These are phyloP conservation scores for Pterois miles DNA, from an alignment of 2,797 vertebrate species.

Conservation along the genomic window DNA sequence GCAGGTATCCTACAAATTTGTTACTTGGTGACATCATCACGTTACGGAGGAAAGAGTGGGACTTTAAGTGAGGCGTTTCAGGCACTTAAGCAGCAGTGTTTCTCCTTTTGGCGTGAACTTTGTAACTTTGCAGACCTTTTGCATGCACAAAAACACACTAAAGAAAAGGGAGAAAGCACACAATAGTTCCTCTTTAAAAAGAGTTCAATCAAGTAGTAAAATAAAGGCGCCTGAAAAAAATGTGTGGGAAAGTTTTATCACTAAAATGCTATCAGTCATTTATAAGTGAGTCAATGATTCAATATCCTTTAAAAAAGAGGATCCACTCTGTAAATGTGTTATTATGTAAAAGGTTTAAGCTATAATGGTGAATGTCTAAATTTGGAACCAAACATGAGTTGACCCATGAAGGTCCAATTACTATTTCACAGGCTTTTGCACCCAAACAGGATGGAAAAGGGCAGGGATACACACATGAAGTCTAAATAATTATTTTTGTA, in stretches of 20 bases:
- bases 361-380: constrained; percentile 19
- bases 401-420: not conserved
- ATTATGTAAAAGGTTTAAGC: constrained; percentile 11
- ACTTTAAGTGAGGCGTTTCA: too few species aligned
- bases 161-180: too few species aligned
- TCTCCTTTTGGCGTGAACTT: too few species aligned
- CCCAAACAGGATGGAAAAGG: constrained; percentile 44
- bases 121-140: too few species aligned
- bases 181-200: too few species aligned
- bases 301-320: constrained; percentile 16
- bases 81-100: too few species aligned
- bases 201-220: constrained; percentile 19
- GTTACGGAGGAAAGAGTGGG: too few species aligned
- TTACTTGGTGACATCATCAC: too few species aligned
- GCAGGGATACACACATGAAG: constrained; percentile 2
- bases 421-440: constrained; percentile 3
- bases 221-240: constrained; percentile 14
- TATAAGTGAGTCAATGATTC: constrained; percentile 7
- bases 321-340: constrained; percentile 7
- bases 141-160: too few species aligned
- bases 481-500: constrained; percentile 49
- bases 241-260: constrained; percentile 25
- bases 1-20: too few species aligned
- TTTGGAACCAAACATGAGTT: constrained; percentile 18
- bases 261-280: constrained; percentile 12